Conservation (phyloP, 2,888 invertebrate species). For the Thera britannica region DNA sequence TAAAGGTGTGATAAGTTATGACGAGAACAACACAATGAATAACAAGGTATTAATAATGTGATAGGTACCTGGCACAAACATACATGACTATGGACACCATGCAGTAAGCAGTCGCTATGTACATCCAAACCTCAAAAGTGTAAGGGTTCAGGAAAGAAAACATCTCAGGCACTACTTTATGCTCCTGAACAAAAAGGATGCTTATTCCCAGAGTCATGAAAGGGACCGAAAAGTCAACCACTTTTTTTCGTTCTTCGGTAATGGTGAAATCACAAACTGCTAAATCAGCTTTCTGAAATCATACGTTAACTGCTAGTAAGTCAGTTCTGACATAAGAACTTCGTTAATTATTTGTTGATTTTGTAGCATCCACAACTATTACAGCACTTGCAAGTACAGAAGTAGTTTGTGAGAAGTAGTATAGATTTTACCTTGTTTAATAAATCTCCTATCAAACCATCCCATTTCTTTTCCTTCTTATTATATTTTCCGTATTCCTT, state of each 20-base stretch:
- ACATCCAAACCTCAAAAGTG: conserved; percentile 93
- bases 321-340: too few species aligned
- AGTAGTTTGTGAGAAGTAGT: background rate
- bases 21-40: background rate
- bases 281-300: conserved; percentile 68
- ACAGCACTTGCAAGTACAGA: background rate
- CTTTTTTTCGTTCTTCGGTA: conserved; percentile 94
- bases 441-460: conserved; percentile 70
- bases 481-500: conserved; percentile 60
- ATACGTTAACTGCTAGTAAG: background rate
- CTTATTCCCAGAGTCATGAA: conserved; percentile 98
- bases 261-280: conserved; percentile 92
- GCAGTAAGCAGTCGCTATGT: conserved; percentile 93
- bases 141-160: conserved; percentile 96
- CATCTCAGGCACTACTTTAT: conserved; percentile 89
- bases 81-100: conserved; percentile 92
- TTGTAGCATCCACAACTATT: too few species aligned
- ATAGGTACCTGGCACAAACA: conserved; percentile 89
- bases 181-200: conserved; percentile 92
- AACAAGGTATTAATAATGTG: background rate
- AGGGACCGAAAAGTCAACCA: conserved; percentile 97
- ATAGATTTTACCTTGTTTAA: conserved; percentile 63
- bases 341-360: too few species aligned
- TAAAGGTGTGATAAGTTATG: conserved; percentile 3
- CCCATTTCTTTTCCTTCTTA: conserved; percentile 67